A percentile compares a stretch with the other conserved stretches of the same genome.
Evolutionary conservation across 2,113 vertebrate genomes (phyloP).

Genomic region (Merops nubicus): DNA sequence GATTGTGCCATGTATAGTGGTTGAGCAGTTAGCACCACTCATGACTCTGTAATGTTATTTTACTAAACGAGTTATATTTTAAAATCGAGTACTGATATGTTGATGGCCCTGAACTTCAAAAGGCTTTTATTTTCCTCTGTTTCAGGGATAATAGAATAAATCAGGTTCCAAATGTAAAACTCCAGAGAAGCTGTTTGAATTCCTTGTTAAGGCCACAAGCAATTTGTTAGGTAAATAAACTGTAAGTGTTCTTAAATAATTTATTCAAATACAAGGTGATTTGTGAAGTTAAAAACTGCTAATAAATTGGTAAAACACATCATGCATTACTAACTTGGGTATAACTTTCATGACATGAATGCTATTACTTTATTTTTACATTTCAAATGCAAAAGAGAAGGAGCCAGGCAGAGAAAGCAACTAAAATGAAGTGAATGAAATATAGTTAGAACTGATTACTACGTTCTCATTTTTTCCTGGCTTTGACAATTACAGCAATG

Average conservation of each 20-base stretch:
- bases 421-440: neutral
- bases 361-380: neutral
- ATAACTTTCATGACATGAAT: neutral
- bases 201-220: neutral
- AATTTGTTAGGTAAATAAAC: neutral
- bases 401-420: neutral
- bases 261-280: neutral
- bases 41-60: neutral
- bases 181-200: neutral
- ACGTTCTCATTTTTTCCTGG: neutral
- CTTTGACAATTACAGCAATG: neutral
- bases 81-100: neutral
- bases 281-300: conserved; percentile 17
- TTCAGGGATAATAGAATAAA: neutral
- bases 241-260: neutral
- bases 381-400: neutral
- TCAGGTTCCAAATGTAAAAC: neutral
- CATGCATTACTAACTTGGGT: neutral
- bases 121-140: neutral
- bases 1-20: fast-evolving
- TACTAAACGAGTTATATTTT: neutral
- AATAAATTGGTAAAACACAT: conserved; percentile 1
- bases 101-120: neutral
- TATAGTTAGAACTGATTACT: neutral
- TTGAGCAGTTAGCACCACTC: neutral